Conservation (phyloP, 2,797 vertebrate genomes). For the Poeciliopsis paucimaculata region DNA sequence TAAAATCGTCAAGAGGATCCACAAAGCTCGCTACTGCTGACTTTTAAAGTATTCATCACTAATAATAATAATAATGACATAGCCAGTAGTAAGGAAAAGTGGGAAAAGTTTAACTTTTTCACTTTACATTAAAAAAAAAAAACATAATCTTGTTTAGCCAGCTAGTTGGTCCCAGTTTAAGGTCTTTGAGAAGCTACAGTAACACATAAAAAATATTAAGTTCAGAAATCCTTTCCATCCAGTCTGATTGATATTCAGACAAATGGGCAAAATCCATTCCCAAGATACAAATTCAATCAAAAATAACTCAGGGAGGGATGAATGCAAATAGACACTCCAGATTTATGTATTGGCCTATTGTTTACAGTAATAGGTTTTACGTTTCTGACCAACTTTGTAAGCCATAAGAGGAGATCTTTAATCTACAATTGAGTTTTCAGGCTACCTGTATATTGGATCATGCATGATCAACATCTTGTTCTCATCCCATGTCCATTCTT, state of each 20-base stretch:
- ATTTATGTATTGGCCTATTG: slow-evolving; percentile 5
- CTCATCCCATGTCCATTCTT: slow-evolving; percentile 89
- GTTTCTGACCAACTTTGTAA: not conserved
- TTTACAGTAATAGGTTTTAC: not conserved
- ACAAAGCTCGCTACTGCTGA: not conserved
- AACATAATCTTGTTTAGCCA: not conserved
- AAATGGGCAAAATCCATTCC: not conserved
- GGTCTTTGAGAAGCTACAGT: not conserved
- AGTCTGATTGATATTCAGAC: not conserved
- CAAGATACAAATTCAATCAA: not conserved
- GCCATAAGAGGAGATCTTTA: not conserved
- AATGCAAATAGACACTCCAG: not conserved
- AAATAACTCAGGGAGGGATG: not conserved
- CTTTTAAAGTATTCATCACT: not conserved
- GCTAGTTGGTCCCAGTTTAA: not conserved
- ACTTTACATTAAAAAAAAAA: not conserved
- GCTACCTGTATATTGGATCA: slow-evolving; percentile 86
- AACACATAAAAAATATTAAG: not conserved
- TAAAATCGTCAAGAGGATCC: not conserved
- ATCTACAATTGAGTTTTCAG: not conserved
- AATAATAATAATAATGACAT: not conserved
- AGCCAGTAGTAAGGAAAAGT: not conserved
- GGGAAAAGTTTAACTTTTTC: not conserved
- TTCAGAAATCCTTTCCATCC: not conserved
- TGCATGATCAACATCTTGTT: slow-evolving; percentile 89